These are phyloP conservation scores for Leptopilina boulardi DNA, from an alignment of 1,140 invertebrate genomes.

Conservation along the genomic window DNA sequence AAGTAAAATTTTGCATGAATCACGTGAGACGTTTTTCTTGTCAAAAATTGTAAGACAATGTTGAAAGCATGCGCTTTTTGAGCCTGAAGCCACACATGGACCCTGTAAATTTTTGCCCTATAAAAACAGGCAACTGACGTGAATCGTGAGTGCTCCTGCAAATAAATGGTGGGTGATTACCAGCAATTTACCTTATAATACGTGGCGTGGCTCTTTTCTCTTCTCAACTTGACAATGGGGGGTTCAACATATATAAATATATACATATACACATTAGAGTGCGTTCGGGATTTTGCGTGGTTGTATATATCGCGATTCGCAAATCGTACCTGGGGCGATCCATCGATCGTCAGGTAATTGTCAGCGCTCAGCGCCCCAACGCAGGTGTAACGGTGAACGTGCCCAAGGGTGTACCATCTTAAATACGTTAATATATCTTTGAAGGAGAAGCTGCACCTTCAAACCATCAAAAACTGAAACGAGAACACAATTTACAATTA, in stretches of 20 bases:
- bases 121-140: slow-evolving; percentile 25
- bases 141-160: slow-evolving; percentile 64
- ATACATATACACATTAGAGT: too few relatives aligned
- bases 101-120: slow-evolving; percentile 22
- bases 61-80: background rate
- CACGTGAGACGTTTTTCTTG: slow-evolving; percentile 20
- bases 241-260: too few relatives aligned
- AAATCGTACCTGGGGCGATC: slow-evolving; percentile 64
- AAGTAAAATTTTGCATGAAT: slow-evolving; percentile 20
- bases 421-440: slow-evolving; percentile 70
- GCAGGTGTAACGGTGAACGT: slow-evolving; percentile 66
- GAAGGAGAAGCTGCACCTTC: slow-evolving; percentile 39
- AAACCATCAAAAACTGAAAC: slow-evolving; percentile 35
- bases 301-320: slow-evolving; percentile 60
- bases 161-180: slow-evolving; percentile 74
- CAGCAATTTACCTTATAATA: slow-evolving; percentile 67
- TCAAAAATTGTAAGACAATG: slow-evolving; percentile 32
- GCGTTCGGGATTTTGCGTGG: slow-evolving; percentile 53
- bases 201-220: slow-evolving; percentile 52
- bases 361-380: slow-evolving; percentile 71
- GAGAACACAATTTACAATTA: slow-evolving; percentile 33
- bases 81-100: slow-evolving; percentile 16
- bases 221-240: slow-evolving; percentile 55
- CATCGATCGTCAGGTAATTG: slow-evolving; percentile 75
- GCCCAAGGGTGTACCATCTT: slow-evolving; percentile 63